Conservation (phyloP, 2,797 vertebrate genomes). For the Coccyzus lansbergi region DNA sequence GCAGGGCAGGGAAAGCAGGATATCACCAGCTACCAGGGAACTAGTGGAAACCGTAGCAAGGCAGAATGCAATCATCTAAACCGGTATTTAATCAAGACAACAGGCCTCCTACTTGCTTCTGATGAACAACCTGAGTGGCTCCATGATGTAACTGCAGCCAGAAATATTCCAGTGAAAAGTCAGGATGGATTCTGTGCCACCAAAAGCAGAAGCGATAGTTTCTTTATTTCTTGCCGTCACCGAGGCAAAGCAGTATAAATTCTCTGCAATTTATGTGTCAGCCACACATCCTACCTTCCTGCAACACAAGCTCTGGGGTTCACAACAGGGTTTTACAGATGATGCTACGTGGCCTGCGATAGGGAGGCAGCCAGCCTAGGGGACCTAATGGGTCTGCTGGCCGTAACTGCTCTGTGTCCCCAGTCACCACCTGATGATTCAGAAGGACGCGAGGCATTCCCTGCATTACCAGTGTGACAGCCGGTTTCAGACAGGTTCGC, state of each 20-base stretch:
- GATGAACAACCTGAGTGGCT: neutral
- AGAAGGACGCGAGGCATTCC: neutral
- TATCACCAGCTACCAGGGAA: neutral
- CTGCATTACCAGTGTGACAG: neutral
- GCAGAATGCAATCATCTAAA: neutral
- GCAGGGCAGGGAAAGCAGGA: neutral
- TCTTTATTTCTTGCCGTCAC: neutral
- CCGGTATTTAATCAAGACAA: neutral
- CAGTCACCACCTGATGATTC: neutral
- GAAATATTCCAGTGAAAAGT: neutral
- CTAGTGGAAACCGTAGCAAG: neutral
- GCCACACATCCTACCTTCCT: neutral
- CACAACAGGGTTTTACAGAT: neutral
- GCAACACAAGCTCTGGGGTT: neutral
- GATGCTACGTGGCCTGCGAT: fast-evolving
- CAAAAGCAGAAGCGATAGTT: neutral
- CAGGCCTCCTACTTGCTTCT: neutral
- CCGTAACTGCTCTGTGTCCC: neutral
- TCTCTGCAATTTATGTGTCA: neutral
- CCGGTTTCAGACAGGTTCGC: neutral
- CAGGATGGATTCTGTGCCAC: neutral
- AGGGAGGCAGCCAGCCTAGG: neutral
- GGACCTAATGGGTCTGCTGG: neutral
- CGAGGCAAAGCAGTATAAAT: neutral
- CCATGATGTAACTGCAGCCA: neutral